Evolutionary conservation across 1,140 invertebrate genomes (phyloP), one percentile per base, ranked within the genome.

Genomic region (Physella acuta): DNA sequence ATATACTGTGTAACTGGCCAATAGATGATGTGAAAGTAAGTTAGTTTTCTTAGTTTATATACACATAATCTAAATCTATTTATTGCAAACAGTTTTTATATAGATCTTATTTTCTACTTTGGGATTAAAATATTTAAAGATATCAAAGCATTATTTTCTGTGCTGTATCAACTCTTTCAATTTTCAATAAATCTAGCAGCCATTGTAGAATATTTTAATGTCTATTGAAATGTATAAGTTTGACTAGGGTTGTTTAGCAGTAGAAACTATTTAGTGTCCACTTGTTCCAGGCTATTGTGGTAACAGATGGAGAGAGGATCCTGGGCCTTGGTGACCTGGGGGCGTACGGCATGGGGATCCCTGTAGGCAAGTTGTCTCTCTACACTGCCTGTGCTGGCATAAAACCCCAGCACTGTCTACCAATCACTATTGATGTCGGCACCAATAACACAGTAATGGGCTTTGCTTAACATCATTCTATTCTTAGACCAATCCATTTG

Each of bases 11-110:
- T 73, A 88, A 88, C 82, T 95, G 94, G 94, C 95, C 95, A 0
- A 94, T 97, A 85, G 88, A 91, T 58, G 91, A 95, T 80, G 93
- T 99, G 0, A 86, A 86, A 81, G 87, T 88, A 78, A 73, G 58
- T 11, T 14, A 16, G 24, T 33, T 8, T 33, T 60, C 26, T 11
- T 33, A n/a, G n/a, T n/a, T n/a, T n/a, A n/a, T n/a, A n/a, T n/a
- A n/a, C n/a, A n/a, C n/a, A n/a, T n/a, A n/a, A n/a, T n/a, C n/a
- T n/a, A n/a, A n/a, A n/a, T n/a, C n/a, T n/a, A n/a, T n/a, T n/a
- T n/a, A n/a, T n/a, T n/a, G n/a, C n/a, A n/a, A n/a, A n/a, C n/a
- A n/a, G n/a, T n/a, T n/a, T n/a, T n/a, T n/a, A n/a, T n/a, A n/a
- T n/a, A n/a, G n/a, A n/a, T n/a, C n/a, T n/a, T n/a, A n/a, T n/a